Conservation (phyloP, 2,113 vertebrate species). For the Abramis brama region DNA sequence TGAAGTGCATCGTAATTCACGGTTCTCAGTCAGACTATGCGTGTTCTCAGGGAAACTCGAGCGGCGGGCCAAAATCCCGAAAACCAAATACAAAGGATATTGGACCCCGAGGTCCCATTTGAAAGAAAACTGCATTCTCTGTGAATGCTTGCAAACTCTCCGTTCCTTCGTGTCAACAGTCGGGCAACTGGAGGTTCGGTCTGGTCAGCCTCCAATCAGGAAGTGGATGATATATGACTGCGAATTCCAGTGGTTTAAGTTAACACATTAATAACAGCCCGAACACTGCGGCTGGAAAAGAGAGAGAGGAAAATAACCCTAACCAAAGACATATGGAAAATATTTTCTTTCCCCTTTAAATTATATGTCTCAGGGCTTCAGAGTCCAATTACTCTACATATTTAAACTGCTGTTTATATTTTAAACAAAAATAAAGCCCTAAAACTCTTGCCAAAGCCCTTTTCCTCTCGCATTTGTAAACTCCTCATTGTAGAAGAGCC, state of each 20-base stretch:
- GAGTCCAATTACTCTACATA: constrained; percentile 39
- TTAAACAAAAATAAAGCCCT: constrained; percentile 49
- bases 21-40: neutral
- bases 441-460: neutral
- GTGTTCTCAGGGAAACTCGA: constrained; percentile 13
- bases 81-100: constrained; percentile 3
- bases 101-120: neutral
- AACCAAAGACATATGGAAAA: constrained; percentile 53
- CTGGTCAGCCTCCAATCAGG: constrained; percentile 51
- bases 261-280: constrained; percentile 56
- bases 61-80: neutral
- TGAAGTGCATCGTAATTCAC: constrained; percentile 15
- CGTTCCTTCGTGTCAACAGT: neutral
- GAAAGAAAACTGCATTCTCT: neutral
- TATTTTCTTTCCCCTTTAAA: constrained; percentile 54
- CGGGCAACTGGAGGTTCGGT: constrained; percentile 19
- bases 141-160: neutral
- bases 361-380: constrained; percentile 45
- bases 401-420: constrained; percentile 57
- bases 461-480: neutral
- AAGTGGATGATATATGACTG: constrained; percentile 55
- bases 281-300: constrained; percentile 31
- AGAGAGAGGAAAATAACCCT: constrained; percentile 28
- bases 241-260: constrained; percentile 53
- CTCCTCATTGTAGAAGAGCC: neutral